Evolutionary conservation across 2,888 invertebrate genomes (phyloP), one percentile per base, ranked within the genome.

Genomic region (Drosophila paranaensis): DNA sequence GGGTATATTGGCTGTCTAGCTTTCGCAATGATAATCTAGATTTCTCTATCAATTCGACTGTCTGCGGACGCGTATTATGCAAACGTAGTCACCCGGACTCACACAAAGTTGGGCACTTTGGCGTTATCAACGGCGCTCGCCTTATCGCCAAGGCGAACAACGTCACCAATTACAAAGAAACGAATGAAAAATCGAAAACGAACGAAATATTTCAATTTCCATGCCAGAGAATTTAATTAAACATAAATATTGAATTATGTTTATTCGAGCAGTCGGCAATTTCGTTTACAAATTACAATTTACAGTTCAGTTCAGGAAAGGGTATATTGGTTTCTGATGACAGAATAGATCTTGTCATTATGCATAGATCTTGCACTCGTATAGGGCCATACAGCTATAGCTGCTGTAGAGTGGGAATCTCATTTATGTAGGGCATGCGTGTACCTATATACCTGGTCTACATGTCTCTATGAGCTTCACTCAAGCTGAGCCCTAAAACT

Each of bases 221-320:
- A 79, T 82, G 68, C 39, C 57, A 71, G 54, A 68, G 30, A 74
- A 70, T 69, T 82, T 87, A 89, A 82, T 82, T 87, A 82, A 76
- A 86, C 58, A 68, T 50, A 53, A 84, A 81, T 89, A 87, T 73
- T 54, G 70, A 60, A 71, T 74, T 58, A 62, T 80, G 62, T 77
- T 50, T 76, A 62, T 56, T 65, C 64, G 57, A 43, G 39, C 27
- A 37, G 39, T 16, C 65, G 53, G 54, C 54, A 11, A 37, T 54
- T 16, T 16, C 16, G 3, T 16, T 46, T 42, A 53, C 40, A 55
- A 48, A 9, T 30, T 48, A 50, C 51, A 68, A 9, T 30, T n/a
- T n/a, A n/a, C n/a, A n/a, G n/a, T 48, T 33, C 51, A 67, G 48
- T 35, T 48, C 33, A 35, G n/a, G 6, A 50, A 16, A 3, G 20